Evolutionary conservation across 2,797 vertebrate species (phyloP), one percentile per base, ranked within the genome.

Genomic region (Parotocinclus haroldoi): DNA sequence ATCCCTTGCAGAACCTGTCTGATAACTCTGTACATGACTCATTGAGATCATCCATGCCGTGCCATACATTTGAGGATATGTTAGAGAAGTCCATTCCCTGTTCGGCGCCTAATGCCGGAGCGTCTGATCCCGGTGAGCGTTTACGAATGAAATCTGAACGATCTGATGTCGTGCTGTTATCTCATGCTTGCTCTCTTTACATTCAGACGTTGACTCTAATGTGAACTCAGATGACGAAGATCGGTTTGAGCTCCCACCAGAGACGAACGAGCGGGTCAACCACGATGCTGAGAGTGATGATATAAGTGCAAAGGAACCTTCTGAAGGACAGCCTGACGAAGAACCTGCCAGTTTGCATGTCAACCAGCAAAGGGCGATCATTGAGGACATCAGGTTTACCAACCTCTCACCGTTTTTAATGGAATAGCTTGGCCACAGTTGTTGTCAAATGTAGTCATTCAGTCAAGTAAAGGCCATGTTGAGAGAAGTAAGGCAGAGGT

Each of bases 321-420:
- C 79, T n/a, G 48, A 58, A 9, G 66, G 72, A 13, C 73, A 76
- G 19, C 1, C 57, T 0, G 60, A 79, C 10, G 78, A 78, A 9
- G 73, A 59, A 0, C 74, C 76, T 3, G 10, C 58, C 10, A 4
- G 57, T 49, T 13, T 57, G 14, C 19, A 63, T 8, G 36, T 63
- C 10, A 73, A 71, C 58, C 39, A 14, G 17, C 80, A 84, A 16
- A 88, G 71, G 78, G 71, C 58, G 12, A 4, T 92, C 27, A 81
- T 92, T 3, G 86, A 90, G 38, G 86, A 90, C 75, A 92, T 92
- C 83, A 90, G 91, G 90, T 91, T 46, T 10, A 7, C 1, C 5
- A 42, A 7, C 37, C n/a, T n/a, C n/a, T n/a, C n/a, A n/a, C n/a
- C n/a, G n/a, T n/a, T n/a, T n/a, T n/a, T n/a, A n/a, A n/a, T n/a